Evolutionary conservation across 2,888 invertebrate species (phyloP).

Genomic region (Epinotia bilunana): DNA sequence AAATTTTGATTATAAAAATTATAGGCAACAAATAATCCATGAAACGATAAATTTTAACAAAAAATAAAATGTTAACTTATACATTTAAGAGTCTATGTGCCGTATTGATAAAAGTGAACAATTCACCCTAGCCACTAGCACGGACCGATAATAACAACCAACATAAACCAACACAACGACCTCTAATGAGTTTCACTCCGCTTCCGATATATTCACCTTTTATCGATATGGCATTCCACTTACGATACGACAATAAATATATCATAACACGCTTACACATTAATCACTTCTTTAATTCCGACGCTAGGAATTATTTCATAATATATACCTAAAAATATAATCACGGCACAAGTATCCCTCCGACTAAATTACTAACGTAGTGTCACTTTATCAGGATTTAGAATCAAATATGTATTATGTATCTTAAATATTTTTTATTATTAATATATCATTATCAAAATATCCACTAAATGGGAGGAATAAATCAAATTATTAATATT

Average conservation of each 20-base stretch:
- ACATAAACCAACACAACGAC: constrained; percentile 76
- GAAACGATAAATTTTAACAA: constrained; percentile 84
- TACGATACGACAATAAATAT: constrained; percentile 84
- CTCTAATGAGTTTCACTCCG: constrained; percentile 82
- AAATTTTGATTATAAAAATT: constrained; percentile 83
- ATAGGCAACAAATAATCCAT: constrained; percentile 81
- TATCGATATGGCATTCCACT: constrained; percentile 85
- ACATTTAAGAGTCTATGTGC: constrained; percentile 80
- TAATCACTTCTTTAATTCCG: constrained; percentile 85
- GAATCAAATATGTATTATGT: constrained; percentile 85
- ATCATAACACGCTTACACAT: constrained; percentile 83
- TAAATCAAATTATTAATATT: constrained; percentile 85
- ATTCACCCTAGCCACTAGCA: constrained; percentile 65
- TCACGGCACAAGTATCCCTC: constrained; percentile 85
- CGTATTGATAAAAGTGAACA: constrained; percentile 84
- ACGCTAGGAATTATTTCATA: constrained; percentile 85
- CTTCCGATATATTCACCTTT: constrained; percentile 81
- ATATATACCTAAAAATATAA: constrained; percentile 85
- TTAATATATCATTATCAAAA: constrained; percentile 85
- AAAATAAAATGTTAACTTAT: constrained; percentile 81
- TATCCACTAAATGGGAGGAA: constrained; percentile 85
- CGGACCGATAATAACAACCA: constrained; percentile 71
- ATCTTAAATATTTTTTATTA: constrained; percentile 85
- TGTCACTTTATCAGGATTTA: constrained; percentile 85
- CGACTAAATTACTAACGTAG: constrained; percentile 85